Evolutionary conservation across 2,797 vertebrate genomes (phyloP).

Genomic region (Chloroceryle inda): DNA sequence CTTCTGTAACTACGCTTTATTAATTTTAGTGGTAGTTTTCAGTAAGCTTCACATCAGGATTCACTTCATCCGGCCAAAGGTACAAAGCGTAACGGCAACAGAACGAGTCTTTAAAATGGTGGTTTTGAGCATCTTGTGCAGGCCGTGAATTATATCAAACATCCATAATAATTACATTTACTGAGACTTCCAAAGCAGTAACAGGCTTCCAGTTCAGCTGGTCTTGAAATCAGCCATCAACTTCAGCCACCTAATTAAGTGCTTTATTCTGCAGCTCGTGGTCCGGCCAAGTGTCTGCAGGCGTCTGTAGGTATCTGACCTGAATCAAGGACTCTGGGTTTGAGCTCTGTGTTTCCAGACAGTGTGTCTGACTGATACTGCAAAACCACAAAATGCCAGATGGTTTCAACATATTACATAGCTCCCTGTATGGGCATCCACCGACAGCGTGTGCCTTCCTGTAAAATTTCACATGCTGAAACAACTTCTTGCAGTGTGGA

Average conservation of each 20-base stretch:
- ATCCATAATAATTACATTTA: conserved; percentile 44
- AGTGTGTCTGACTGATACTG: conserved; percentile 62
- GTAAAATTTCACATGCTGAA: conserved; percentile 64
- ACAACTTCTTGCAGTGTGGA: conserved; percentile 56
- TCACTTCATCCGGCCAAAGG: conserved; percentile 36
- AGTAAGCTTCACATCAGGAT: conserved; percentile 15
- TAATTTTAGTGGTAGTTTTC: conserved; percentile 60
- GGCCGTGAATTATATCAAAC: background rate
- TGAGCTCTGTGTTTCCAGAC: conserved; percentile 66
- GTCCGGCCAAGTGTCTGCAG: background rate
- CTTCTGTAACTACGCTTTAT: conserved; percentile 47
- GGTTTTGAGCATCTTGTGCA: conserved; percentile 29
- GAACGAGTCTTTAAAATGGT: background rate
- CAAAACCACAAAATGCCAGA: conserved; percentile 70
- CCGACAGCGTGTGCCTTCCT: conserved; percentile 31
- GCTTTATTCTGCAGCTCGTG: conserved; percentile 30
- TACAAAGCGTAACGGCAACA: background rate
- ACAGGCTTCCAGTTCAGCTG: background rate
- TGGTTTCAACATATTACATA: conserved; percentile 63
- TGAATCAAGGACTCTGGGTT: conserved; percentile 54
- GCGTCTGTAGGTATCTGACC: conserved; percentile 60
- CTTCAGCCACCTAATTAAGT: conserved; percentile 48
- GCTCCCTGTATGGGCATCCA: conserved; percentile 65
- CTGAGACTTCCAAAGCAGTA: conserved; percentile 17
- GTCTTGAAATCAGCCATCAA: conserved; percentile 16